Evolutionary conservation across 1,140 invertebrate genomes (phyloP), one percentile per base, ranked within the genome.

Genomic region (Asobara japonica): DNA sequence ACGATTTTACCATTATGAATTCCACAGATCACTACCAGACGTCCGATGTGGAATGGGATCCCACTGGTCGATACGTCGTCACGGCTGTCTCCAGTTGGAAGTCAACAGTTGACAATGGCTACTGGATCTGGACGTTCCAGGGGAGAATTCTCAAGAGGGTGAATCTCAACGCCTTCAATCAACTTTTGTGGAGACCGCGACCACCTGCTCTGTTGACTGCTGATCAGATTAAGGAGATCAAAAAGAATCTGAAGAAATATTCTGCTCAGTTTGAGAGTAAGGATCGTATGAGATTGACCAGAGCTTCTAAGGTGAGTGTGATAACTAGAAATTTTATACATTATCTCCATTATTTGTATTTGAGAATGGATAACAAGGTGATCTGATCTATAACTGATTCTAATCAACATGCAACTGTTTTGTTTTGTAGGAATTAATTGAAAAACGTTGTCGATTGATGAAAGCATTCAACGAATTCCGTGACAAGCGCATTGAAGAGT

Each of bases 111-210:
- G 98, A 99, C 88, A 98, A 97, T 78, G 92, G 95, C 4, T 99
- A 97, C 85, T 98, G 97, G 91, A 92, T 99, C 71, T 98, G 97
- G 95, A 97, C 96, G 22, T 99, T 99, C 92, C 98, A 99, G 88
- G 96, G 96, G 10, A 93, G 94, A 81, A 92, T 93, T 70, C 80
- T 96, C 13, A 92, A 92, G 74, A 89, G 96, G 76, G 93, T 96
- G 27, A 94, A 95, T 81, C 88, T 98, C 70, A 97, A 97, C 75
- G 93, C 93, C 5, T 98, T 99, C 82, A 96, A 96, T 78, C 96
- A 98, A 86, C 92, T 99, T 76, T 88, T 97, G 79, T 99, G 98
- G 98, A 89, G 98, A 76, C 98, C 98, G 18, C 90, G 98, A 61
- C 97, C 97, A 0, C 92, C 94, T 0, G 93, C 95, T 20, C 89